These are phyloP conservation scores for Esox masquinongy DNA, from an alignment of 2,797 vertebrate genomes.

Conservation along the genomic window DNA sequence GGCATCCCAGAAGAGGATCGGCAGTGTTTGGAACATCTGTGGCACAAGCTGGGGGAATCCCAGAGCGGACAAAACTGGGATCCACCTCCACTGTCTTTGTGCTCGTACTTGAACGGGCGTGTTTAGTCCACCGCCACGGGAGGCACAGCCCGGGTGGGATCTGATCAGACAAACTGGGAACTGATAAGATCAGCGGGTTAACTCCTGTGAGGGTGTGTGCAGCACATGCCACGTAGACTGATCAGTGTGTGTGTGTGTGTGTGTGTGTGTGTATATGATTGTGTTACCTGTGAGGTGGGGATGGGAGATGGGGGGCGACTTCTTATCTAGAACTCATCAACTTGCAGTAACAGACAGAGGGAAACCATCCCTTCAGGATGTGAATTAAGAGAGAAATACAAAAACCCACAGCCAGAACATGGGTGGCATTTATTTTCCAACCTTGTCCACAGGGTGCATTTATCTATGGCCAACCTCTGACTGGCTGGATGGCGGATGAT, in stretches of 20 bases:
- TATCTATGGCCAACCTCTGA: slow-evolving; percentile 87
- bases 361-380: slow-evolving; percentile 46
- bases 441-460: slow-evolving; percentile 83
- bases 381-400: slow-evolving; percentile 61
- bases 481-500: slow-evolving; percentile 82
- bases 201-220: slow-evolving; percentile 26
- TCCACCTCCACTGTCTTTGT: slow-evolving; percentile 6
- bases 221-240: slow-evolving; percentile 47
- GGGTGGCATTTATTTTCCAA: slow-evolving; percentile 74
- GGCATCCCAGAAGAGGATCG: slow-evolving; percentile 48
- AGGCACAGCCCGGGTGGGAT: slow-evolving; percentile 18
- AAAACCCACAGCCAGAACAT: slow-evolving; percentile 65
- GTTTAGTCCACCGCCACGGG: neutral
- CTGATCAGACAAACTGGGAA: slow-evolving; percentile 44
- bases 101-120: slow-evolving; percentile 18
- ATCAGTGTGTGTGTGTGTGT: slow-evolving; percentile 24
- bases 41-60: slow-evolving; percentile 50
- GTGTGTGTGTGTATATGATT: slow-evolving; percentile 15
- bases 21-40: slow-evolving; percentile 56
- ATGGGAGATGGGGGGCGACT: neutral
- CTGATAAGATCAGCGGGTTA: slow-evolving; percentile 46
- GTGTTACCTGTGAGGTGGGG: slow-evolving; percentile 7
- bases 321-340: slow-evolving; percentile 57
- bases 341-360: slow-evolving; percentile 42
- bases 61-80: slow-evolving; percentile 3